These are phyloP conservation scores for Cheilosia urbana DNA, from an alignment of 2,888 invertebrate species.

Conservation along the genomic window DNA sequence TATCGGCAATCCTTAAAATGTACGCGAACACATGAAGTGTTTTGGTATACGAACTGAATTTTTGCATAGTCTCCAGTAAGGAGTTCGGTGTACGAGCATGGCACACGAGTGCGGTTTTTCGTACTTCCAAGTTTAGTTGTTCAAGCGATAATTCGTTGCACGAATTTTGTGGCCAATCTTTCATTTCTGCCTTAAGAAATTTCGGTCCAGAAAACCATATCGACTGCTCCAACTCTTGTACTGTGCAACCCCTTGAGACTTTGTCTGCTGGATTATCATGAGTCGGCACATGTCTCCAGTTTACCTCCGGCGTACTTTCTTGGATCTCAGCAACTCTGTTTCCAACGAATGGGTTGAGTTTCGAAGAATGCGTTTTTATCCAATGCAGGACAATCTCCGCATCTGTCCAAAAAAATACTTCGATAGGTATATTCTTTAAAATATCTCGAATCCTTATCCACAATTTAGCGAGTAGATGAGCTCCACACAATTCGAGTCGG, in stretches of 20 bases:
- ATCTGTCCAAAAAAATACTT: slow-evolving; percentile 71
- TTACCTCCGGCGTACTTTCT: neutral
- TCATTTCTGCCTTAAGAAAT: neutral
- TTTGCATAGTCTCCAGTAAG: neutral
- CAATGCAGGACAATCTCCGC: slow-evolving; percentile 66
- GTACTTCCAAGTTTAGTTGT: neutral
- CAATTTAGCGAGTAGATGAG: no score
- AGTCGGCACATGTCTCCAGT: slow-evolving; percentile 76
- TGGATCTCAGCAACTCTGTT: slow-evolving; percentile 58
- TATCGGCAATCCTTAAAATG: neutral
- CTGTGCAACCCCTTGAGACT: slow-evolving; percentile 76
- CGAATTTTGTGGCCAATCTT: neutral
- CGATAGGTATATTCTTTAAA: neutral
- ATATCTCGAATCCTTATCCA: neutral
- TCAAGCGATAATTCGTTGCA: neutral
- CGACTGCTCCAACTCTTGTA: neutral
- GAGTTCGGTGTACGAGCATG: no score
- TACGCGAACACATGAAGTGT: no score
- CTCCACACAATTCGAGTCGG: neutral
- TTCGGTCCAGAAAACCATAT: neutral
- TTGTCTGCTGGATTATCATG: slow-evolving; percentile 72
- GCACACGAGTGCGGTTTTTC: neutral
- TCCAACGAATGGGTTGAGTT: slow-evolving; percentile 71
- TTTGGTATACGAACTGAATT: neutral
- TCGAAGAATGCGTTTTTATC: slow-evolving; percentile 44